A percentile compares a stretch with the other conserved stretches of the same genome.
Conservation (phyloP, 1,140 invertebrate genomes). For the Ips typographus region DNA sequence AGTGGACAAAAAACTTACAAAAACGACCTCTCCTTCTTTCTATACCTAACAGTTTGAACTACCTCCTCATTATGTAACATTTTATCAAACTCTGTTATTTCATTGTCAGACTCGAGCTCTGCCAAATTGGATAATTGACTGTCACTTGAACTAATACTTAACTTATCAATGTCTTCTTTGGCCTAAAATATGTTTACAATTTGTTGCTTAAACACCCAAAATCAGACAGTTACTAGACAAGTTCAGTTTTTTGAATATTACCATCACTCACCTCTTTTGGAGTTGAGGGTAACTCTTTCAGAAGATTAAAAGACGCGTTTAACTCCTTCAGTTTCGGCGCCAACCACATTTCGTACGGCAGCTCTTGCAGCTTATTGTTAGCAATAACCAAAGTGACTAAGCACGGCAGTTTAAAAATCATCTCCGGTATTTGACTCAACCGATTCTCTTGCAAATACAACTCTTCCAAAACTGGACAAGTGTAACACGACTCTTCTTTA, state of each 20-base stretch:
- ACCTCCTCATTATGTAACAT: constrained; percentile 42
- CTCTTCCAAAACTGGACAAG: constrained; percentile 82
- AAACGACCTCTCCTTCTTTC: constrained; percentile 48
- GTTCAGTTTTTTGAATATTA: not conserved
- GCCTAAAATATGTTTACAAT: constrained; percentile 29
- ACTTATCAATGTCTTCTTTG: constrained; percentile 49
- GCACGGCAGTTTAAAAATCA: constrained; percentile 78
- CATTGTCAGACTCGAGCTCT: constrained; percentile 45
- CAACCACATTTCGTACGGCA: constrained; percentile 89
- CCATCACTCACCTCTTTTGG: constrained; percentile 49
- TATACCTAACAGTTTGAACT: constrained; percentile 42
- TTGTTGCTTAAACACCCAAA: constrained; percentile 5
- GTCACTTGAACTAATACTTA: constrained; percentile 51
- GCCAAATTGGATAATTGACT: constrained; percentile 49
- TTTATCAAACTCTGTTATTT: constrained; percentile 46
- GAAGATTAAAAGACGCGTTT: constrained; percentile 88
- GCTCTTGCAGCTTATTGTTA: constrained; percentile 86
- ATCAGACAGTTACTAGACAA: not conserved
- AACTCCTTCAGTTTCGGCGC: constrained; percentile 85
- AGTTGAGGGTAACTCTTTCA: constrained; percentile 74
- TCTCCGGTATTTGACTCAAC: constrained; percentile 75
- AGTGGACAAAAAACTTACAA: constrained; percentile 39
- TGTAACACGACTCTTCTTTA: constrained; percentile 57
- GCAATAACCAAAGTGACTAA: constrained; percentile 86
- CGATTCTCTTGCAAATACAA: constrained; percentile 87